phyloP scores from a whole-genome alignment of 2,113 vertebrate species.

The Leiothrix lutea region DNA sequence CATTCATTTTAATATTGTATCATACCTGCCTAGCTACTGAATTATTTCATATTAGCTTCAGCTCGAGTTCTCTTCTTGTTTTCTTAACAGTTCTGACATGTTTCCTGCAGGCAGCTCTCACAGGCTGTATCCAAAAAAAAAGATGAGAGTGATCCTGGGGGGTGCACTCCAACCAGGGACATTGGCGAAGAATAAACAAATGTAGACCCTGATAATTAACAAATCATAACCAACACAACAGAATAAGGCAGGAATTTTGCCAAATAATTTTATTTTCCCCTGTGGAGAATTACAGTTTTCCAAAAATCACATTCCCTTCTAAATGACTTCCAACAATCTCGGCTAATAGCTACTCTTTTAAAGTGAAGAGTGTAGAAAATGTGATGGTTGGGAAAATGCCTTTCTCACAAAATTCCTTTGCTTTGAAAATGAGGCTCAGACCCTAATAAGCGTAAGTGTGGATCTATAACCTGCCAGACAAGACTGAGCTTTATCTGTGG shows the following conservation, averaged over 20 bases:
- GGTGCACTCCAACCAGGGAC: background rate
- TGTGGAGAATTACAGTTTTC: background rate
- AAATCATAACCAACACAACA: background rate
- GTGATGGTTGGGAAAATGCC: background rate
- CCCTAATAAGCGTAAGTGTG: background rate
- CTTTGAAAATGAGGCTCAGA: background rate
- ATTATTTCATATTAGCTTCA: background rate
- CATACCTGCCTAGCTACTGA: background rate
- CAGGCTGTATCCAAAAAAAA: background rate
- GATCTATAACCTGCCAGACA: background rate
- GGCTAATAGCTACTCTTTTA: background rate
- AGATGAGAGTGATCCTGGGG: background rate
- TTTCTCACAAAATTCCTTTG: background rate
- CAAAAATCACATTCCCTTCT: background rate
- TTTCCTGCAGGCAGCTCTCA: background rate
- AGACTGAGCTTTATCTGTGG: background rate
- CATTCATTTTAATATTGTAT: background rate
- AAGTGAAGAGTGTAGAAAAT: background rate
- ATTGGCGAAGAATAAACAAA: background rate
- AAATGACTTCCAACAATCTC: background rate
- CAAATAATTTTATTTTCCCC: background rate
- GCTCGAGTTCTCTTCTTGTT: background rate
- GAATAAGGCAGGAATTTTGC: background rate
- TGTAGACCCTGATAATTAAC: background rate
- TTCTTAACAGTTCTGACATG: background rate